Conservation (phyloP, 2,888 invertebrate genomes). For the Xanthostigma xanthostigma region DNA sequence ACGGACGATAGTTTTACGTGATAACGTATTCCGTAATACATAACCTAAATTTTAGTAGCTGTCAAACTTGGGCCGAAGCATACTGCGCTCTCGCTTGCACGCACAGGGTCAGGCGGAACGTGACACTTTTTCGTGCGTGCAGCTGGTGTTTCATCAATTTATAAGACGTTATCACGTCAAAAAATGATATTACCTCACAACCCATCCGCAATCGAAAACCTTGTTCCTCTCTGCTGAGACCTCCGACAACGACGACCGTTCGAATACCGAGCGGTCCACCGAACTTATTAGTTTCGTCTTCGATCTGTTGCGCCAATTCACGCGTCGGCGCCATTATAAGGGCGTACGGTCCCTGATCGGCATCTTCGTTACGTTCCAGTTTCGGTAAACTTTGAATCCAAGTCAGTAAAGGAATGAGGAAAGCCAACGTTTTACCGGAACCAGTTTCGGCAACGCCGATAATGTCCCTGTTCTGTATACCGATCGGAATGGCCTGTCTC, state of each 20-base stretch:
- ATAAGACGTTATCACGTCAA: too few relatives aligned
- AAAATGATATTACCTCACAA: constrained; percentile 53
- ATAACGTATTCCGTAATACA: too few relatives aligned
- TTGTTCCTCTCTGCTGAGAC: constrained; percentile 94
- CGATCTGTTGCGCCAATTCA: constrained; percentile 97
- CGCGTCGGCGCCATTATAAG: constrained; percentile 99
- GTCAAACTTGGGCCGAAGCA: too few relatives aligned
- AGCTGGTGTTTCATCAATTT: too few relatives aligned
- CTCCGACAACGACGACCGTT: constrained; percentile 96
- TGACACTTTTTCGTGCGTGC: too few relatives aligned
- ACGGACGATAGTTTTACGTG: too few relatives aligned
- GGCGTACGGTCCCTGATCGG: constrained; percentile 94
- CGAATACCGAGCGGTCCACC: constrained; percentile 84
- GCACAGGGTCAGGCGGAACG: too few relatives aligned
- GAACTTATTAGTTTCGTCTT: constrained; percentile 97
- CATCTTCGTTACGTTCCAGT: constrained; percentile 78
- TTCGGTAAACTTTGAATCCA: constrained; percentile 99
- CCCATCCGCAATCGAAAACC: constrained; percentile 92
- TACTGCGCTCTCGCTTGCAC: too few relatives aligned
- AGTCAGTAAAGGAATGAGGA: constrained; percentile 87
- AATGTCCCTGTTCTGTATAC: constrained; percentile 84
- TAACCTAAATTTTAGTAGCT: too few relatives aligned
- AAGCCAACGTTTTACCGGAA: constrained; percentile 96
- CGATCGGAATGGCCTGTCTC: constrained; percentile 97
- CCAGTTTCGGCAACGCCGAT: constrained; percentile 99